Evolutionary conservation across 2,113 vertebrate genomes (phyloP).

Genomic region (Chiloscyllium plagiosum): DNA sequence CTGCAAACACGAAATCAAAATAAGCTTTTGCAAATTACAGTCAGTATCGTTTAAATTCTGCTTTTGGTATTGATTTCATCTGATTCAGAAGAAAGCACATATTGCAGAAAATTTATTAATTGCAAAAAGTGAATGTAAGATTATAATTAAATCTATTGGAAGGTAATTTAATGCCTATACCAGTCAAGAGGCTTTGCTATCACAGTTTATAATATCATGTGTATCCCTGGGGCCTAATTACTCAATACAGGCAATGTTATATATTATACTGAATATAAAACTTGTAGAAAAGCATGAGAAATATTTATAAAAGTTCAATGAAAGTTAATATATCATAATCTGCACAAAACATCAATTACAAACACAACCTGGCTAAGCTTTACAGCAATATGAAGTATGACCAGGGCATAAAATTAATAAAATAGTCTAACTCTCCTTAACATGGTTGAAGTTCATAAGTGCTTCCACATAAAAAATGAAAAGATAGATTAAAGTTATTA

Average conservation of each 20-base stretch:
- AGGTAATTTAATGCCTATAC: not conserved
- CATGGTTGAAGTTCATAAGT: not conserved
- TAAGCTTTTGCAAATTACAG: not conserved
- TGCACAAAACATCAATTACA: not conserved
- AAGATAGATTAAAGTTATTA: slow-evolving; percentile 15
- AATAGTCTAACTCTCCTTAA: not conserved
- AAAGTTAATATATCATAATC: slow-evolving; percentile 6
- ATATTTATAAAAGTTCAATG: not conserved
- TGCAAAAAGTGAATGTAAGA: not conserved
- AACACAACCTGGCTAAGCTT: not conserved
- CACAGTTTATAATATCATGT: slow-evolving; percentile 8
- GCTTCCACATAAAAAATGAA: not conserved
- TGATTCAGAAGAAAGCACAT: not conserved
- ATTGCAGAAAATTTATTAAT: not conserved
- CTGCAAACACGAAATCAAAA: not conserved
- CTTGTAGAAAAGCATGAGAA: not conserved
- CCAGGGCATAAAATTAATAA: not conserved
- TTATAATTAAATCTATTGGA: slow-evolving; percentile 9
- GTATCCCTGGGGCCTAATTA: slow-evolving; percentile 16
- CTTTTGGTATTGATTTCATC: slow-evolving; percentile 19
- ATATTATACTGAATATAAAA: not conserved
- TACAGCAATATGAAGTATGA: not conserved
- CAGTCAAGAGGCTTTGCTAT: not conserved
- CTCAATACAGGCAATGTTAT: not conserved
- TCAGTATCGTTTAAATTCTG: slow-evolving; percentile 17